Conservation (phyloP, 2,888 invertebrate genomes). For the Dicycla oo region DNA sequence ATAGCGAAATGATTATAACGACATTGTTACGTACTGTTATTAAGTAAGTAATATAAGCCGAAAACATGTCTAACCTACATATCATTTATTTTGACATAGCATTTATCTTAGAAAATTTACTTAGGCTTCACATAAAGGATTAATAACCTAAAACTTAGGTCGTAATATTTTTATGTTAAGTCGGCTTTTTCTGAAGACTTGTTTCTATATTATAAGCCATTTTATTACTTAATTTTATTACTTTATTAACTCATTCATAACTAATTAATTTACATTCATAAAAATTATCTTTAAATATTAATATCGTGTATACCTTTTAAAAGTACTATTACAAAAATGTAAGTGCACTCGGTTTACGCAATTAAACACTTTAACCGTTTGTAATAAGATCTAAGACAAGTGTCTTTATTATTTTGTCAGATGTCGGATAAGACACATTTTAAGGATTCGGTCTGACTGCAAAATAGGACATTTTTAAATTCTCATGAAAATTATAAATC, state of each 20-base stretch:
- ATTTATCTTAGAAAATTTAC: slow-evolving; percentile 10
- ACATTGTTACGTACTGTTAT: background rate
- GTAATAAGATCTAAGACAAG: slow-evolving; percentile 21
- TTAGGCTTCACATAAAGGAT: background rate
- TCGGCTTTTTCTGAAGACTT: slow-evolving; percentile 8
- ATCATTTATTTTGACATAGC: slow-evolving; percentile 12
- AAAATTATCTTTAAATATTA: slow-evolving; percentile 35
- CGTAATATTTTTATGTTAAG: slow-evolving; percentile 16
- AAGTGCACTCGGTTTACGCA: slow-evolving; percentile 6
- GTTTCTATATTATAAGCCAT: slow-evolving; percentile 1
- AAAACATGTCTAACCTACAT: too few relatives aligned
- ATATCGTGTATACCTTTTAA: slow-evolving; percentile 34
- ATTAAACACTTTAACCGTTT: slow-evolving; percentile 15
- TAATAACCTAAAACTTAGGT: background rate
- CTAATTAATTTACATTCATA: slow-evolving; percentile 20
- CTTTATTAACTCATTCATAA: slow-evolving; percentile 30
- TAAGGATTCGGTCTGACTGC: slow-evolving; percentile 24
- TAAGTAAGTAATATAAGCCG: background rate
- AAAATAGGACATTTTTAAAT: slow-evolving; percentile 6
- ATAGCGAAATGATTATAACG: background rate
- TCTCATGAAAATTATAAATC: background rate
- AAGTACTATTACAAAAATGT: background rate
- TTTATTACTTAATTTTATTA: slow-evolving; percentile 34
- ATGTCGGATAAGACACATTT: slow-evolving; percentile 34
- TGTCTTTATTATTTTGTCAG: slow-evolving; percentile 18